Evolutionary conservation across 1,140 invertebrate species (phyloP), one percentile per base, ranked within the genome.

Genomic region (Ptiloglossa arizonensis): DNA sequence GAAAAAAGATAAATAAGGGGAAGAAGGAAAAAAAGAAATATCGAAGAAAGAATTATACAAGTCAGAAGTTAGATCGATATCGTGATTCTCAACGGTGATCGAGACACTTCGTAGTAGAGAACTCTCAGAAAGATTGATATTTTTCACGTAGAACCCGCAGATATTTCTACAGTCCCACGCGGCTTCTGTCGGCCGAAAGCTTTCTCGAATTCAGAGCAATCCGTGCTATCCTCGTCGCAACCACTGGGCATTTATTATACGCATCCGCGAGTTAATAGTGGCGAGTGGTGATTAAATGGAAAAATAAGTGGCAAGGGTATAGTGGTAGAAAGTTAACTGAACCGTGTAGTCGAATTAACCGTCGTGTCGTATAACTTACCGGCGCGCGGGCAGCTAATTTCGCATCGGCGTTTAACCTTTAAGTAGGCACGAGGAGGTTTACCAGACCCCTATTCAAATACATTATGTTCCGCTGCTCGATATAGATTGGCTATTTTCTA

Each of bases 221-320:
- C 46, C 56, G 64, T 63, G 13, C 24, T 62, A 77, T 56, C 79
- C 62, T 38, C 69, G 69, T 79, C 70, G 57, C 56, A 60, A 87
- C 82, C 72, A 82, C 78, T 85, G 85, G 85, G 85, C 85, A 87
- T 87, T 86, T 86, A 81, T 87, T 73, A 85, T 56, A 81, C 71
- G 83, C 81, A 73, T 73, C 69, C 70, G 78, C 81, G 79, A 24
- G 67, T 85, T 68, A 48, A 68, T 48, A 68, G 73, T 44, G 71
- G 24, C 60, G 35, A 73, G 44, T 72, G 57, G 44, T 56, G 50
- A 44, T 66, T 66, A 29, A 54, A 50, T 56, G 32, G n/a, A n/a
- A 48, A 48, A n/a, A n/a, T 19, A n/a, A 48, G n/a, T 6, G 13
- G 24, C 54, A 64, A 46, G n/a, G 52, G 29, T 67, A 22, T 62